Percentiles rank a stretch among this genome's conserved stretches.
Conservation (phyloP, 92 coral and sea anemone species). For the Epizoanthus rinbou region DNA sequence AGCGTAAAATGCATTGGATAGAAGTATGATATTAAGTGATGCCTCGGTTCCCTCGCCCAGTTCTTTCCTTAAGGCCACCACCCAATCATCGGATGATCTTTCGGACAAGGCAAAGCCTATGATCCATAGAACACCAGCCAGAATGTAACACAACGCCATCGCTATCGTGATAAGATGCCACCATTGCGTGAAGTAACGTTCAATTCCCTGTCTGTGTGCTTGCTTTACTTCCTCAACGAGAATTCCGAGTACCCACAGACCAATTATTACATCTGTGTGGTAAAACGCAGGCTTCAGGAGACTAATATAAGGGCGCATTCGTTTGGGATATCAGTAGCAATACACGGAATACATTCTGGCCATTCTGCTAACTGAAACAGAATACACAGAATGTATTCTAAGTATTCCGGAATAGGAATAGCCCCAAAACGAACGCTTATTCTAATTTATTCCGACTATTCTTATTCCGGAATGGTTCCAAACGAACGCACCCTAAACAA, state of each 20-base stretch:
- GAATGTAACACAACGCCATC: slow-evolving; percentile 57
- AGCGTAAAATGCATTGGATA: slow-evolving; percentile 81
- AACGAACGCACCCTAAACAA: too few species aligned
- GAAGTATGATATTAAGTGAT: slow-evolving; percentile 59
- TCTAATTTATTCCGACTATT: too few species aligned
- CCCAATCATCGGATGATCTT: slow-evolving; percentile 52
- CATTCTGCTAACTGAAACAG: too few species aligned
- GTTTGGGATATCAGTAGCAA: too few species aligned
- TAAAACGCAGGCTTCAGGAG: not conserved
- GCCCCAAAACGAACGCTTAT: too few species aligned
- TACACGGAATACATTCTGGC: too few species aligned
- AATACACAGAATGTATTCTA: too few species aligned
- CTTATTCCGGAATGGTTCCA: too few species aligned
- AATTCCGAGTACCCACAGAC: slow-evolving; percentile 73
- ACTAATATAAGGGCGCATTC: not conserved
- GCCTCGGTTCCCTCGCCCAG: slow-evolving; percentile 34
- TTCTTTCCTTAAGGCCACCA: slow-evolving; percentile 25
- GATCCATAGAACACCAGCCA: slow-evolving; percentile 75
- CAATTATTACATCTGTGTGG: slow-evolving; percentile 60
- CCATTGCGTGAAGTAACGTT: slow-evolving; percentile 79
- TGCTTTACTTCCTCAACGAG: slow-evolving; percentile 79
- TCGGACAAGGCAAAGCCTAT: slow-evolving; percentile 63
- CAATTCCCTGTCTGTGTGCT: slow-evolving; percentile 62
- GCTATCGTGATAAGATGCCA: slow-evolving; percentile 78
- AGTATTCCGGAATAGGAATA: too few species aligned